Percentiles rank a stretch among this genome's conserved stretches.
Conservation (phyloP, 1,140 invertebrate genomes). For the Apis laboriosa region DNA sequence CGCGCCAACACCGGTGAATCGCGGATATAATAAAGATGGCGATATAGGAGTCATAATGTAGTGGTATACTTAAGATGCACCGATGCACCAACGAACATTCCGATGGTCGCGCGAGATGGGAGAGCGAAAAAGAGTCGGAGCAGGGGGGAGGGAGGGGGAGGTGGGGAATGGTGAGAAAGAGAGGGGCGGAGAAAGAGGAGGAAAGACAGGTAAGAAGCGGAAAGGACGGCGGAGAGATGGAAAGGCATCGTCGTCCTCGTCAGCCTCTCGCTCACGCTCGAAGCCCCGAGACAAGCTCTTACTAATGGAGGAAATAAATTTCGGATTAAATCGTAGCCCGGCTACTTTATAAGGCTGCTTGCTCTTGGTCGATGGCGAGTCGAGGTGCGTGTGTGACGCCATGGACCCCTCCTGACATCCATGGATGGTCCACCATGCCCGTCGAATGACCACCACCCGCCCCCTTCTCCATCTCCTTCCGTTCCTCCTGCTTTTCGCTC, state of each 20-base stretch:
- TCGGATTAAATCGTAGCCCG: slow-evolving; percentile 81
- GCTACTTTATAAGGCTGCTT: slow-evolving; percentile 80
- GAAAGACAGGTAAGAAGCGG: slow-evolving; percentile 52
- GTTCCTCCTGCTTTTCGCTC: neutral
- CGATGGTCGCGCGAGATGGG: slow-evolving; percentile 67
- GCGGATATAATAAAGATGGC: slow-evolving; percentile 80
- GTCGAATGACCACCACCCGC: slow-evolving; percentile 50
- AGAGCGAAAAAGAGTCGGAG: slow-evolving; percentile 15
- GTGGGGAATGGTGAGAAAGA: neutral
- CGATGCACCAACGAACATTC: slow-evolving; percentile 73
- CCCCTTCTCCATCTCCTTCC: slow-evolving; percentile 41
- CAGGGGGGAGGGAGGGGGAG: neutral
- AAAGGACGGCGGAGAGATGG: slow-evolving; percentile 42
- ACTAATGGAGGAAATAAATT: slow-evolving; percentile 82
- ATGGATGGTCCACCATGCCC: slow-evolving; percentile 64
- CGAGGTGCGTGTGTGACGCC: slow-evolving; percentile 69
- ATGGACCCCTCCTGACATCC: slow-evolving; percentile 66
- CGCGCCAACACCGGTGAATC: slow-evolving; percentile 61
- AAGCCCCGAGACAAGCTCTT: slow-evolving; percentile 79
- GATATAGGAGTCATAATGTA: slow-evolving; percentile 80
- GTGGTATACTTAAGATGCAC: slow-evolving; percentile 72
- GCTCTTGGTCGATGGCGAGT: slow-evolving; percentile 57
- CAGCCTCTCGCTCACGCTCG: slow-evolving; percentile 79
- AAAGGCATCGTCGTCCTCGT: slow-evolving; percentile 71
- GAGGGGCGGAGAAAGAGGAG: neutral